Evolutionary conservation across 2,797 vertebrate genomes (phyloP).

Genomic region (Anguilla marmorata): DNA sequence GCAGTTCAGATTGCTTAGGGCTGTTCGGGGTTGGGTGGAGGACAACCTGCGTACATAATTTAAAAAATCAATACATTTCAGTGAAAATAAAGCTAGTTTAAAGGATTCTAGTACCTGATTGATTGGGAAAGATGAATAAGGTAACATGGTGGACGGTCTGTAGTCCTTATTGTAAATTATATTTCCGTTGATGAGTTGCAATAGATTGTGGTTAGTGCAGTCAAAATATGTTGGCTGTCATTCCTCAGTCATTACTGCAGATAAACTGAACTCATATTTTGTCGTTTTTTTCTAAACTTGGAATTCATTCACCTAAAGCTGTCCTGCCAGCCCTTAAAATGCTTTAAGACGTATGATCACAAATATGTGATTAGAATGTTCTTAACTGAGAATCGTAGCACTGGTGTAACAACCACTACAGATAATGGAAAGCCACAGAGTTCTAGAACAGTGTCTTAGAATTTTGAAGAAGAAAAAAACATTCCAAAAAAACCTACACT

Average conservation of each 20-base stretch:
- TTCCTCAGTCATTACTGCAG: not conserved
- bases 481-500: not conserved
- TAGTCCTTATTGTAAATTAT: not conserved
- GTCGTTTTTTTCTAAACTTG: slow-evolving; percentile 19
- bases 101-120: not conserved
- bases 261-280: not conserved
- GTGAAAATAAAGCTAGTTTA: not conserved
- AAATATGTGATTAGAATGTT: not conserved
- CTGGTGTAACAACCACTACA: too few species aligned
- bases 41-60: slow-evolving; percentile 80
- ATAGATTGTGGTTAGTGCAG: not conserved
- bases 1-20: slow-evolving; percentile 96
- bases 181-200: not conserved
- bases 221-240: slow-evolving; percentile 5
- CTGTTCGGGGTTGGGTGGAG: slow-evolving; percentile 97
- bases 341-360: not conserved
- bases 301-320: slow-evolving; percentile 28
- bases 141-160: not conserved
- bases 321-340: not conserved
- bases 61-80: not conserved
- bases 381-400: too few species aligned
- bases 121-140: not conserved
- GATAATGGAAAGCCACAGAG: too few species aligned
- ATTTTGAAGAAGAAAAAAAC: too few species aligned
- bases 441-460: not conserved